Evolutionary conservation across 2,113 vertebrate species (phyloP), one percentile per base, ranked within the genome.

Genomic region (Acinonyx jubatus): DNA sequence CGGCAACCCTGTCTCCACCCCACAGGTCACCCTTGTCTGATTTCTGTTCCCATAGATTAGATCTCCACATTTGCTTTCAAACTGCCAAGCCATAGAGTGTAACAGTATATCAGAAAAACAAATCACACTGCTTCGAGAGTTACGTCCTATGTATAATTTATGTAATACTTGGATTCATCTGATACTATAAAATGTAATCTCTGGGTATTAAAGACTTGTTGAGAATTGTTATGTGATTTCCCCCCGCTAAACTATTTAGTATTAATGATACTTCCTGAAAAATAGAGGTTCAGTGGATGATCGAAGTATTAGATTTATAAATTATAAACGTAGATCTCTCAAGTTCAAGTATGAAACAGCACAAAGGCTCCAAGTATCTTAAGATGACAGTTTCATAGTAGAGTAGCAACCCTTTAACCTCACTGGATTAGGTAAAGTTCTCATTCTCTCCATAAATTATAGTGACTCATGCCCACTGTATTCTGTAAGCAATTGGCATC

Each of bases 121-220:
- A 94, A 73, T 41, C 73, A 21, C 29, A 27, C 27, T 63, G 65
- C 27, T 84, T 85, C 90, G 57, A 80, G 29, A 45, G 15, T 68
- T 97, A 90, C 76, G 55, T 41, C 21, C 76, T 93, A 89, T 11
- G 31, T 90, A 55, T 87, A 94, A 80, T 96, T 80, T 83, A 87
- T 36, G n/a, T 21, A 91, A 61, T 29, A 71, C 27, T 38, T 87
- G 61, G 45, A 89, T 74, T 96, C 38, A 93, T 57, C 73, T 80
- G n/a, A 80, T 5, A 76, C 19, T 86, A 65, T 57, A 89, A 98
- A 93, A 89, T 74, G 7, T 33, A 74, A 96, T 76, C 66, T 87
- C 38, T 71, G 31, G n/a, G 7, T 50, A 71, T 36, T 89, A 83
- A 74, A 93, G 19, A 52, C 38, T 83, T 89, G 33, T 85, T 33